These are phyloP conservation scores for Philonicus albiceps DNA, from an alignment of 2,888 invertebrate species.

Conservation along the genomic window DNA sequence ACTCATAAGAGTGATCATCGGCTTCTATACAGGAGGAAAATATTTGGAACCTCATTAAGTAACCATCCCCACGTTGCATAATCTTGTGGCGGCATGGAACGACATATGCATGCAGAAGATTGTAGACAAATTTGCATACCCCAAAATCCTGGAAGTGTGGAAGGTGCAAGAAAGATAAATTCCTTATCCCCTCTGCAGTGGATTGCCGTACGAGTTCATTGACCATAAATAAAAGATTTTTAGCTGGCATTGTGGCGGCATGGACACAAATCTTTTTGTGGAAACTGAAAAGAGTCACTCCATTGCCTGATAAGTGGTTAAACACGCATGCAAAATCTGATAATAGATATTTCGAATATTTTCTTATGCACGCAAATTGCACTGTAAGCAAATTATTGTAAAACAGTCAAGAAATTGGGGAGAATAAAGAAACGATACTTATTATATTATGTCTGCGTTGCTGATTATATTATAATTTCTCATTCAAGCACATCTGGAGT, in stretches of 20 bases:
- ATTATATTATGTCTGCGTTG: neutral
- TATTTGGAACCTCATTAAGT: constrained; percentile 28
- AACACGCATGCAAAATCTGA: constrained; percentile 21
- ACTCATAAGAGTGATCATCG: neutral
- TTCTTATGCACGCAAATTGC: constrained; percentile 8
- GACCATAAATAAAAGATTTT: constrained; percentile 8
- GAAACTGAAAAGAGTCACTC: neutral
- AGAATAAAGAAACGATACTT: neutral
- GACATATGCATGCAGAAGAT: constrained; percentile 19
- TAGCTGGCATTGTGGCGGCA: constrained; percentile 3
- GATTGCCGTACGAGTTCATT: neutral
- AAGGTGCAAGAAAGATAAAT: constrained; percentile 10
- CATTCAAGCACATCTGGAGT: neutral
- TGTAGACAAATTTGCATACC: constrained; percentile 22
- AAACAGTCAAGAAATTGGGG: neutral
- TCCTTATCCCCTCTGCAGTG: neutral
- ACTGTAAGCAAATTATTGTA: neutral
- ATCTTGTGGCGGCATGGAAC: neutral
- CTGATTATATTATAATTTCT: neutral
- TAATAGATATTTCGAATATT: constrained; percentile 26
- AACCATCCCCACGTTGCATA: constrained; percentile 25
- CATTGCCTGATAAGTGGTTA: constrained; percentile 2
- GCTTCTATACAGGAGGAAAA: neutral
- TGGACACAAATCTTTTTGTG: constrained; percentile 5
- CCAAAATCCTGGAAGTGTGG: neutral